Base-by-base conservation (phyloP, 2,113 vertebrate genomes). In the Rhombomys opimus region DNA sequence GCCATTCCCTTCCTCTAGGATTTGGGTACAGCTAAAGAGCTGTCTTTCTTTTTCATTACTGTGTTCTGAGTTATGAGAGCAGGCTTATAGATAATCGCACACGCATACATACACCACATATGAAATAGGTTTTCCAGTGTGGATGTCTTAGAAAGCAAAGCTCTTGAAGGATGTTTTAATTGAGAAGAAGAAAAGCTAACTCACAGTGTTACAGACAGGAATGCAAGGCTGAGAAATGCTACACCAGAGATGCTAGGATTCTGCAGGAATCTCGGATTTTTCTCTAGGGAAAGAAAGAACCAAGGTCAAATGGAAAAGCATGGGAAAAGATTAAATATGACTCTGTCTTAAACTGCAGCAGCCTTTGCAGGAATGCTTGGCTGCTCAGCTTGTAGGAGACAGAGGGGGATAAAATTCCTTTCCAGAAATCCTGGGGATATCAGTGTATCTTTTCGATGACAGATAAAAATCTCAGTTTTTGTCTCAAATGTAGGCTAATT, bases 291-390 rank as follows among this genome's bases (percentile, higher is more conserved):
- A 86, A 96, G 89, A 88, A 95, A 61, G 84, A 57, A 61, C 12
- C 30, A 38, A 97, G 97, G 98, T 97, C 97, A 97, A 91, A 88
- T 89, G 61, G 82, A 76, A 94, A 98, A 97, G 89, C 95, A 93
- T 96, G 97, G 96, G 95, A 97, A 97, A 96, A 95, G 94, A 95
- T 95, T 95, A 95, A 96, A n/a, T 27, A 78, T 2, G 57, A 59
- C 81, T 94, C 65, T 78, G 93, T 68, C 65, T 93, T 87, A 85
- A 78, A 57, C 5, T 89, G 96, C 73, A 87, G 86, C 41, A 88
- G 25, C 20, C 6, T 35, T 91, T 73, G 88, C 41, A 95, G 46
- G 85, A 90, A 82, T 95, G 91, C 88, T 81, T 77, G 14, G 61
- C 93, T 65, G 38, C 54, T 10, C 41, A 57, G 12, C 82, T 63